Evolutionary conservation across 2,797 vertebrate genomes (phyloP).

Genomic region (Uromys caudimaculatus): DNA sequence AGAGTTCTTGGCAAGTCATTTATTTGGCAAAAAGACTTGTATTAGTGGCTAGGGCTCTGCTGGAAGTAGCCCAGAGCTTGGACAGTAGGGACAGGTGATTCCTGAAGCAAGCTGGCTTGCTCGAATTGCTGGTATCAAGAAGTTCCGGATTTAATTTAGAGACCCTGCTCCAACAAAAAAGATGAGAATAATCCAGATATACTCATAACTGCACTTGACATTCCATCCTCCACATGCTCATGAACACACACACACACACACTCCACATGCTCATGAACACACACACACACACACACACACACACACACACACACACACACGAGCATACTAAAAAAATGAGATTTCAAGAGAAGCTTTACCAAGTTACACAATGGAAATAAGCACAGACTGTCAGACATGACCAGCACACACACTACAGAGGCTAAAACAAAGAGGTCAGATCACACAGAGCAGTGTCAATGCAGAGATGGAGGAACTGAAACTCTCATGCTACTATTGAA

Average conservation of each 20-base stretch:
- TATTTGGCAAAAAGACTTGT: background rate
- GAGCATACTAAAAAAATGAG: background rate
- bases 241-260: background rate
- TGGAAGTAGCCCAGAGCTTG: background rate
- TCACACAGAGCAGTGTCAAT: background rate
- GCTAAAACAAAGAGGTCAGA: slow-evolving; percentile 29
- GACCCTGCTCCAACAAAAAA: background rate
- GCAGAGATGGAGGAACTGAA: background rate
- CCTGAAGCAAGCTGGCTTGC: background rate
- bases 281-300: background rate
- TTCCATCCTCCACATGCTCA: background rate
- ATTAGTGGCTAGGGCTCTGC: background rate
- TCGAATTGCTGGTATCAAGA: background rate
- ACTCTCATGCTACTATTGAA: background rate
- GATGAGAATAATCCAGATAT: background rate
- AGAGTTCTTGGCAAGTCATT: background rate
- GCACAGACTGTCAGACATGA: background rate
- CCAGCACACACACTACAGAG: background rate
- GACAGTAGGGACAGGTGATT: background rate
- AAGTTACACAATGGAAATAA: slow-evolving; percentile 9
- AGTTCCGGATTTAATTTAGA: background rate
- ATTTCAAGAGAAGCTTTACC: slow-evolving; percentile 6
- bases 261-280: background rate
- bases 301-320: background rate
- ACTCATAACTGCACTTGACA: background rate